Percentiles rank a stretch among this genome's conserved stretches.
phyloP scores from a whole-genome alignment of 2,113 vertebrate species.

The Oryzias javanicus region DNA sequence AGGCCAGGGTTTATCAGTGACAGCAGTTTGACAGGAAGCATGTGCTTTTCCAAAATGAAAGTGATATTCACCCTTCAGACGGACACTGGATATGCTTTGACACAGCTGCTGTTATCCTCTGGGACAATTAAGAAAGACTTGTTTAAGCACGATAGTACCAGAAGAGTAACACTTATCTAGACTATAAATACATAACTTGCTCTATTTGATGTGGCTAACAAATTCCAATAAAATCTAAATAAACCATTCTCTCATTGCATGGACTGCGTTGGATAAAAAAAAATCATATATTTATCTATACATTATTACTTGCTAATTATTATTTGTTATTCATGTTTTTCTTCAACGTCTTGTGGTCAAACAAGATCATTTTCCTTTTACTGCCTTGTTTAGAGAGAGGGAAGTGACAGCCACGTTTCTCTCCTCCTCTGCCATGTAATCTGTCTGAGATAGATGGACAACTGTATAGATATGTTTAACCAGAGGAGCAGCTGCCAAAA shows the following conservation, averaged over 20 bases:
- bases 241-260: neutral
- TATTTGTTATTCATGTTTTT: neutral
- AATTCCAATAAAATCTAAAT: neutral
- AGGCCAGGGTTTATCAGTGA: neutral
- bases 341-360: too few relatives aligned
- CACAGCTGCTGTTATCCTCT: slow-evolving; percentile 17
- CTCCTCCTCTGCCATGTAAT: slow-evolving; percentile 31
- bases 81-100: slow-evolving; percentile 23
- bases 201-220: neutral
- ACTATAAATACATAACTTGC: neutral
- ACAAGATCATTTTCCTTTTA: neutral
- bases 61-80: neutral
- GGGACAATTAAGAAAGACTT: neutral
- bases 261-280: too few relatives aligned
- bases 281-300: slow-evolving; percentile 23
- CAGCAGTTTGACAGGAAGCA: neutral
- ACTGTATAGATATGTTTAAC: slow-evolving; percentile 71
- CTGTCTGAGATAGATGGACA: slow-evolving; percentile 44
- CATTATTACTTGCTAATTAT: slow-evolving; percentile 1
- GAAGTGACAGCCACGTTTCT: slow-evolving; percentile 58
- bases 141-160: neutral
- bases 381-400: slow-evolving; percentile 20
- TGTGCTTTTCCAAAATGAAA: neutral
- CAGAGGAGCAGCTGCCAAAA: slow-evolving; percentile 31
- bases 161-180: neutral